These are phyloP conservation scores for Nothocercus nigrocapillus DNA, from an alignment of 2,113 vertebrate species.

Conservation along the genomic window DNA sequence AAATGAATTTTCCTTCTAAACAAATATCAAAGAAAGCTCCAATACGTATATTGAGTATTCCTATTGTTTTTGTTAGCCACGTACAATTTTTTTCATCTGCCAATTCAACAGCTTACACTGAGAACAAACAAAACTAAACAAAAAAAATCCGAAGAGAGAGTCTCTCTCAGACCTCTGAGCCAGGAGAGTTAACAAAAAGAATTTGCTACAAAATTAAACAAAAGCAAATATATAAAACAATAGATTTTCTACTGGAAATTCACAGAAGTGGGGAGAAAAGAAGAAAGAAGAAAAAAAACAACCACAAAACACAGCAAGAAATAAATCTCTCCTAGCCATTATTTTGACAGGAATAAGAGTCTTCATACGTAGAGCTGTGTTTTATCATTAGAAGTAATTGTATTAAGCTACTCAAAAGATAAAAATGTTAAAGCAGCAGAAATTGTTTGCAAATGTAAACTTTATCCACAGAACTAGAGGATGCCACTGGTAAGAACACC, in stretches of 20 bases:
- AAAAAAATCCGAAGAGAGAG: neutral
- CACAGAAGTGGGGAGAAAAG: neutral
- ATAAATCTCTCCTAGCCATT: conserved; percentile 47
- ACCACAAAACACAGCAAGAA: conserved; percentile 56
- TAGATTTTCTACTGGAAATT: conserved; percentile 30
- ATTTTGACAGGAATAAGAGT: conserved; percentile 60
- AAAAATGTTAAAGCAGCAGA: neutral
- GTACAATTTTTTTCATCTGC: conserved; percentile 44
- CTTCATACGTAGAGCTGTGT: conserved; percentile 22
- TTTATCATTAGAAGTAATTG: conserved; percentile 65
- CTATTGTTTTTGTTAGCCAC: conserved; percentile 58
- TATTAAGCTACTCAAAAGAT: conserved; percentile 30
- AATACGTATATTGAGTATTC: conserved; percentile 47
- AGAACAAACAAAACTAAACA: conserved; percentile 28
- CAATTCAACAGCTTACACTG: conserved; percentile 54
- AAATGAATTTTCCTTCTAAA: conserved; percentile 75
- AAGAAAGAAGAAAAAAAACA: neutral
- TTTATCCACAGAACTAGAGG: neutral
- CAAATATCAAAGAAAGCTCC: conserved; percentile 63
- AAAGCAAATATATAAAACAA: conserved; percentile 18
- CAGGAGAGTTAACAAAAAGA: conserved; percentile 27
- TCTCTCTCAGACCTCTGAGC: conserved; percentile 51
- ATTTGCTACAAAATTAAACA: conserved; percentile 56
- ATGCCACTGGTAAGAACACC: neutral
- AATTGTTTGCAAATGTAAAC: neutral